These are phyloP conservation scores for Eupelmus urozonus DNA, from an alignment of 2,888 invertebrate species.

Conservation along the genomic window DNA sequence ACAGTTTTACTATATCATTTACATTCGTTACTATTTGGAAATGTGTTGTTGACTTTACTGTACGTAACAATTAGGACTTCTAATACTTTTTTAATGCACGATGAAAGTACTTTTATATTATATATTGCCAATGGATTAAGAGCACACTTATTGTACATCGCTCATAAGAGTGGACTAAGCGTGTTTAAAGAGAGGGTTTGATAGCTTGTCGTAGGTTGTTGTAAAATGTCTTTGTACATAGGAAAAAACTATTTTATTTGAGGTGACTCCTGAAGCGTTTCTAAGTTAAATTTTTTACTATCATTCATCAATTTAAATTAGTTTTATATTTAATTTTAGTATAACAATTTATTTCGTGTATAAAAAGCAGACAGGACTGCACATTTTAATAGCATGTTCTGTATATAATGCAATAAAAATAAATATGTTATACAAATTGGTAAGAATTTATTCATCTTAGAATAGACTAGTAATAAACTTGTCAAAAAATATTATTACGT, in stretches of 20 bases:
- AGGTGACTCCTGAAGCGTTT: constrained; percentile 22
- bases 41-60: constrained; percentile 11
- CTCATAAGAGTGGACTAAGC: constrained; percentile 36
- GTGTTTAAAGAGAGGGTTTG: constrained; percentile 23
- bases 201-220: constrained; percentile 32
- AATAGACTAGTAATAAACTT: neutral
- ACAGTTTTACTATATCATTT: constrained; percentile 42
- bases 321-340: constrained; percentile 23
- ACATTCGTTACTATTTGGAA: constrained; percentile 19
- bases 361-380: constrained; percentile 28
- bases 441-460: no score
- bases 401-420: constrained; percentile 53
- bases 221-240: constrained; percentile 49
- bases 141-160: constrained; percentile 22
- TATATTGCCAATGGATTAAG: constrained; percentile 33
- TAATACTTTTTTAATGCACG: constrained; percentile 30
- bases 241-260: constrained; percentile 46
- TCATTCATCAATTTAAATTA: constrained; percentile 25
- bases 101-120: constrained; percentile 42
- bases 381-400: constrained; percentile 27
- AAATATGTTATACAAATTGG: constrained; percentile 34
- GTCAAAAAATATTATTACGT: no score
- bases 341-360: constrained; percentile 37
- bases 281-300: constrained; percentile 39
- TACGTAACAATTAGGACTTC: constrained; percentile 9